Evolutionary conservation across 2,888 invertebrate species (phyloP).

Genomic region (Meiosimyza platycephala): DNA sequence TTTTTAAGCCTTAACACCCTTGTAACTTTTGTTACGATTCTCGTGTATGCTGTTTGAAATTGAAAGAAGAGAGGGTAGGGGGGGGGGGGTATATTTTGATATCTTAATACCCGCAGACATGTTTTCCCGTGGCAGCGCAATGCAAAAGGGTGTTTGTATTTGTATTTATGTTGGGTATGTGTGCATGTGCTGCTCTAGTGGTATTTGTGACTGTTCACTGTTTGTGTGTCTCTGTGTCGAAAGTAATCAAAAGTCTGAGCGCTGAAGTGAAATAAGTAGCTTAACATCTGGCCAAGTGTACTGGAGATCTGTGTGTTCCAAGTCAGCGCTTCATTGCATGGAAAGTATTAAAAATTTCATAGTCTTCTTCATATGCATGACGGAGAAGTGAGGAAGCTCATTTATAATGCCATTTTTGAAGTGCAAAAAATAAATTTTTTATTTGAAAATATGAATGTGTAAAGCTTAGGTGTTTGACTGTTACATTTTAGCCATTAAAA

Average conservation of each 20-base stretch:
- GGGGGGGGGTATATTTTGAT: not conserved
- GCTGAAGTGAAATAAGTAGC: constrained; percentile 36
- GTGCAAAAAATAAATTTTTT: too few relatives aligned
- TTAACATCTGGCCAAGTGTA: constrained; percentile 37
- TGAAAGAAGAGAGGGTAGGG: not conserved
- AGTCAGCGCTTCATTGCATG: too few relatives aligned
- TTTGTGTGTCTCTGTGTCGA: constrained; percentile 9
- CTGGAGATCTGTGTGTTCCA: not conserved
- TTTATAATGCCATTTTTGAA: too few relatives aligned
- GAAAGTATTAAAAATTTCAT: too few relatives aligned
- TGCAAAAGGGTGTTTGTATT: not conserved
- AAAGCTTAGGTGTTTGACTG: not conserved
- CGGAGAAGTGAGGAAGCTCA: too few relatives aligned
- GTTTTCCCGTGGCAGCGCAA: not conserved
- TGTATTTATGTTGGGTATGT: too few relatives aligned
- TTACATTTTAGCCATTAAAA: not conserved
- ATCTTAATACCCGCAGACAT: constrained; percentile 15
- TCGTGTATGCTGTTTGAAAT: not conserved
- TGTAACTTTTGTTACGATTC: not conserved
- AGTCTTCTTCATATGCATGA: too few relatives aligned
- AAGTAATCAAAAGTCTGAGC: constrained; percentile 30
- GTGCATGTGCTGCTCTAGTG: not conserved
- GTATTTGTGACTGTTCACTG: not conserved
- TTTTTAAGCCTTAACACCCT: constrained; percentile 24
- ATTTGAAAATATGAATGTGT: too few relatives aligned